Evolutionary conservation across 1,140 invertebrate genomes (phyloP), one percentile per base, ranked within the genome.

Genomic region (Oncopodura yosiiana): DNA sequence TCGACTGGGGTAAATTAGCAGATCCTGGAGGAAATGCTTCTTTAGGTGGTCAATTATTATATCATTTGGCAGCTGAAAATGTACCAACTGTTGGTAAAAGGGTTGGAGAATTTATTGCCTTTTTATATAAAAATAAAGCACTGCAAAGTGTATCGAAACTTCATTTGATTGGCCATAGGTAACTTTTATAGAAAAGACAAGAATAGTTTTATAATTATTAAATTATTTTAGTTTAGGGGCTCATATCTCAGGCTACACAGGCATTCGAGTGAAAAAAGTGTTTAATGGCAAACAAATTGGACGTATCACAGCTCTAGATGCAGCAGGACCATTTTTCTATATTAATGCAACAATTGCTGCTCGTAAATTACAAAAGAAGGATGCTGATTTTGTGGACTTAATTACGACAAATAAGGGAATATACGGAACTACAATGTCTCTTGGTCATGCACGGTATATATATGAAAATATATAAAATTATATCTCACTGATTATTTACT

Each of bases 151-250:
- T 44, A 2, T 29, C 29, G 14, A 23, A 26, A 5, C 37, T 53
- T 3, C 56, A 58, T 43, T 4, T 58, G 2, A 46, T 58, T 30
- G 56, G 56, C n/a, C n/a, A n/a, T n/a, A n/a, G n/a, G n/a, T n/a
- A n/a, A n/a, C n/a, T n/a, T n/a, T n/a, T n/a, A n/a, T n/a, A n/a
- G n/a, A n/a, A n/a, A n/a, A n/a, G n/a, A n/a, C n/a, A n/a, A n/a
- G n/a, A n/a, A n/a, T n/a, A n/a, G n/a, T n/a, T n/a, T n/a, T n/a
- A n/a, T n/a, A n/a, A n/a, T n/a, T n/a, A n/a, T 71, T 67, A 3
- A 68, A 71, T 16, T 69, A 74, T 5, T 58, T 58, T 41, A 49
- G 50, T 36, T 27, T 58, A 3, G 56, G 56, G 16, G 56, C 49
- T 23, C 50, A 58, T 37, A 53, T 53, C 4, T 50, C 45, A 1